Evolutionary conservation across 2,888 invertebrate species (phyloP).

Genomic region (Lepidonotus clava): DNA sequence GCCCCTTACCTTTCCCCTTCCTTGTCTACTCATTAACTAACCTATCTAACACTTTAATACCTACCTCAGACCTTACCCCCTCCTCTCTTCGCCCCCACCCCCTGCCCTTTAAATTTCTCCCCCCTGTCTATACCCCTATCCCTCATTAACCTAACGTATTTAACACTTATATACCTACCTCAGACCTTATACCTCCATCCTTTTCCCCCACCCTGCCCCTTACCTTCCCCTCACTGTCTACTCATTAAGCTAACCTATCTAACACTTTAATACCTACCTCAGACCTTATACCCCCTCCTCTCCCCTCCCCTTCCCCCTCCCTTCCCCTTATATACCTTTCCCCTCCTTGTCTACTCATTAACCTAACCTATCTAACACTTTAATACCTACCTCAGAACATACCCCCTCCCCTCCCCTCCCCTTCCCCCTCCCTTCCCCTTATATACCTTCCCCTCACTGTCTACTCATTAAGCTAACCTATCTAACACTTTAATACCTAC

Average conservation of each 20-base stretch:
- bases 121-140: background rate
- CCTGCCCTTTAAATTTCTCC: background rate
- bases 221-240: background rate
- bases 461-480: background rate
- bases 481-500: background rate
- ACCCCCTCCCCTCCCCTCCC: background rate
- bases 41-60: background rate
- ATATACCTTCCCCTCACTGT: background rate
- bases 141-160: too few species aligned
- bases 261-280: too few species aligned
- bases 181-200: too few species aligned
- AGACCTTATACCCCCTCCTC: background rate
- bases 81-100: background rate
- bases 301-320: background rate
- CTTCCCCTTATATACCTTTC: background rate
- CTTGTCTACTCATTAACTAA: background rate
- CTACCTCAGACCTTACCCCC: background rate
- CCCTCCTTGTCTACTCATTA: background rate
- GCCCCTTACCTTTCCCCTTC: background rate
- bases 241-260: too few species aligned
- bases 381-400: background rate
- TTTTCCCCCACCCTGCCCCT: background rate
- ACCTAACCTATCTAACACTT: background rate
- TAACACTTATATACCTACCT: too few species aligned
- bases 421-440: background rate